Base-by-base conservation (phyloP, 1,140 invertebrate species). In the Druon quercuslanigerum region DNA sequence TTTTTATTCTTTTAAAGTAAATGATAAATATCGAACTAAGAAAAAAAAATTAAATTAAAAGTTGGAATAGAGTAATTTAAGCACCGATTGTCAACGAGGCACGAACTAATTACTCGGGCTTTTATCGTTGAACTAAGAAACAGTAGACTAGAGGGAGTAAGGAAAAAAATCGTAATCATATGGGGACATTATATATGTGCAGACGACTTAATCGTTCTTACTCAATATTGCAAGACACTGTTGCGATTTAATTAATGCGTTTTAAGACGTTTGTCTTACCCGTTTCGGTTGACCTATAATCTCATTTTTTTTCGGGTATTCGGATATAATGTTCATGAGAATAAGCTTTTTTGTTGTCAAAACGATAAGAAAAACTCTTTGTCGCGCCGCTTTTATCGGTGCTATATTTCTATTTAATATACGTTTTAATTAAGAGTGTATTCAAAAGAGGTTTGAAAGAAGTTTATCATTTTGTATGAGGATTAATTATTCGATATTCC, bases 41-140 rank as follows among this genome's bases (percentile, higher is more conserved):
- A 46, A 8, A 46, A 46, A 7, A 46, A 46, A 46, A 46, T 46
- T 80, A 79, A 79, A 77, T 81, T 71, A 72, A 79, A 76, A 84
- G 7, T 2, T 57, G 66, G 77, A 79, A 85, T 83, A 85, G 83
- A 80, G 81, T 72, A 78, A 81, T 71, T 76, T 79, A 85, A 85
- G 77, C 81, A 77, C 83, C 82, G 84, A 84, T 81, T 85, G 84
- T 83, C 79, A 84, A 85, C 56, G 56, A 84, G 82, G 80, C 84
- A 82, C 74, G 81, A 77, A 75, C 83, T 84, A 84, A 84, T 84
- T 83, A 84, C 83, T 81, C 79, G 56, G 79, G 77, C 83, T 79
- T 84, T 85, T 85, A 84, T 85, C 84, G 83, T 70, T 57, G 51
- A 17, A 19, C 79, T 73, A 51, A 54, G 72, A 17, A 50, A 73